These are phyloP conservation scores for Ormyrus rosae DNA, from an alignment of 2,888 invertebrate genomes.

Conservation along the genomic window DNA sequence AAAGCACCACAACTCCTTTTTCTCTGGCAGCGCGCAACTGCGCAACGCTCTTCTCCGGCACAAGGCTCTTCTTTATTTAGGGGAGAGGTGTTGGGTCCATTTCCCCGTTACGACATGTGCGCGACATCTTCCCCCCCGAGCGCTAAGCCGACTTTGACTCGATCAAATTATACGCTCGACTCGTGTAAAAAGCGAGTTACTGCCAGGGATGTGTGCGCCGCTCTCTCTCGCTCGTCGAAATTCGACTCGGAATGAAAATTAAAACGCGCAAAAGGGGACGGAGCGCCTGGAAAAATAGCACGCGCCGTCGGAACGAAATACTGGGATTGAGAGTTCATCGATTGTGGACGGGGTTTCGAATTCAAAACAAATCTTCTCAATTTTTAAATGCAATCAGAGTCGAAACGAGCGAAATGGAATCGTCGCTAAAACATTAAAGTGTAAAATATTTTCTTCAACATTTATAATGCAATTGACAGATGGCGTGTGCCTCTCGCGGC, in stretches of 20 bases:
- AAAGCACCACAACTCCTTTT: neutral
- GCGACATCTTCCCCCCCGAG: constrained; percentile 15
- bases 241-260: constrained; percentile 50
- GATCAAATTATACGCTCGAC: constrained; percentile 52
- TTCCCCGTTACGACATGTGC: constrained; percentile 12
- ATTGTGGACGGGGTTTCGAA: neutral
- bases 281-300: constrained; percentile 30
- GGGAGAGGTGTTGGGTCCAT: constrained; percentile 34
- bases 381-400: too few species aligned
- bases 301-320: neutral
- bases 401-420: too few species aligned
- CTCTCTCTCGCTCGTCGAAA: constrained; percentile 20
- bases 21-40: neutral
- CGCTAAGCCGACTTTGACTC: constrained; percentile 11
- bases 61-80: constrained; percentile 41
- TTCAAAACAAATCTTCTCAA: neutral
- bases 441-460: too few species aligned
- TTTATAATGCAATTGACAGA: too few species aligned
- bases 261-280: constrained; percentile 20
- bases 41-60: neutral
- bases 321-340: constrained; percentile 21
- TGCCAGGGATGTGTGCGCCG: neutral
- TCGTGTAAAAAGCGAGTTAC: constrained; percentile 31
- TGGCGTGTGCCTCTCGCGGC: too few species aligned
- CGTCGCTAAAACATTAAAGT: too few species aligned